phyloP scores from a whole-genome alignment of 2,113 vertebrate genomes.

The Mesitornis unicolor region DNA sequence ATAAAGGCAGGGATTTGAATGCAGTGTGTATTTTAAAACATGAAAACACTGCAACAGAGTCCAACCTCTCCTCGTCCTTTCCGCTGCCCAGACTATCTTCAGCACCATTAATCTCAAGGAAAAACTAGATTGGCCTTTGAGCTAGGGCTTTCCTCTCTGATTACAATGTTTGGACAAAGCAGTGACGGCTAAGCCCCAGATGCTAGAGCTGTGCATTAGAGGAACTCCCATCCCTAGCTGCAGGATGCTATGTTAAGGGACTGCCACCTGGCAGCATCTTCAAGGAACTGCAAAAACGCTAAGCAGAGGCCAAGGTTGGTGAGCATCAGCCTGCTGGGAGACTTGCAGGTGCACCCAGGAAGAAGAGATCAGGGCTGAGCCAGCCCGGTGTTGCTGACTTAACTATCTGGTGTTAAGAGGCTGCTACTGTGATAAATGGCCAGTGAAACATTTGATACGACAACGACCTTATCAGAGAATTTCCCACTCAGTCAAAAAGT shows the following conservation, averaged over 20 bases:
- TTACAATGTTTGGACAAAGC: not conserved
- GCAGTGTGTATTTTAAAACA: not conserved
- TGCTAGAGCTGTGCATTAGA: not conserved
- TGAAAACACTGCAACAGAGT: not conserved
- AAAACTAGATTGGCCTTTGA: not conserved
- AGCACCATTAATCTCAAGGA: not conserved
- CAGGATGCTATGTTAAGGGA: conserved; percentile 26
- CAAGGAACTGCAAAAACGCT: not conserved
- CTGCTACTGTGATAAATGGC: not conserved
- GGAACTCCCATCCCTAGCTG: not conserved
- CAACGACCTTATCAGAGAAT: not conserved
- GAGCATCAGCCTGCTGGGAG: not conserved
- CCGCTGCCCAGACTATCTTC: not conserved
- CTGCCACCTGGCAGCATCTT: conserved; percentile 69
- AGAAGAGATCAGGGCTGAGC: not conserved
- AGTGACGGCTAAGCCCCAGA: not conserved
- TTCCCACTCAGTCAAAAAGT: not conserved
- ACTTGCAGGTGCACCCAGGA: not conserved
- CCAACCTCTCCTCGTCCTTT: not conserved
- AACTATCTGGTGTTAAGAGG: fast-evolving
- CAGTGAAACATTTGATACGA: not conserved
- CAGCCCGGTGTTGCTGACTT: fast-evolving
- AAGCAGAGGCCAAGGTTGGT: not conserved
- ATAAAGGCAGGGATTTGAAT: not conserved
- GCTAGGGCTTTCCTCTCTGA: not conserved